Conservation (phyloP, 2,888 invertebrate genomes). For the Andricus quercusramuli region DNA sequence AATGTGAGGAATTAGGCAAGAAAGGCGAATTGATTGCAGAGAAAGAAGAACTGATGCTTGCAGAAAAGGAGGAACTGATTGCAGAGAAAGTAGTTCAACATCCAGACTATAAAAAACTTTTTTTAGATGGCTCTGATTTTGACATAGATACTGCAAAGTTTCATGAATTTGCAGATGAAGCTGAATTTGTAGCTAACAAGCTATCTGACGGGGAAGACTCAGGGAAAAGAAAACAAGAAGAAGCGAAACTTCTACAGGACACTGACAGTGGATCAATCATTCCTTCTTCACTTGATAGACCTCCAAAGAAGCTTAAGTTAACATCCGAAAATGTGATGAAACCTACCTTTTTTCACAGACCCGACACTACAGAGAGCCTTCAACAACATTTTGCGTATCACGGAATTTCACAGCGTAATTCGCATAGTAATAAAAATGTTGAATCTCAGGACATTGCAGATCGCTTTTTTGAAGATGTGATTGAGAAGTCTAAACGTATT, state of each 20-base stretch:
- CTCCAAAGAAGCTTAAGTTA: not conserved
- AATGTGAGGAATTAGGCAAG: not conserved
- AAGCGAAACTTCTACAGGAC: not conserved
- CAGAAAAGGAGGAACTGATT: not conserved
- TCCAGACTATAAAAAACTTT: not conserved
- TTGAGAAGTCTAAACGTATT: slow-evolving; percentile 17
- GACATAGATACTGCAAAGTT: slow-evolving; percentile 5
- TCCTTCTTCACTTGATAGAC: not conserved
- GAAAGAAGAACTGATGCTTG: not conserved
- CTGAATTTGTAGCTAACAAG: not conserved
- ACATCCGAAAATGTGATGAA: not conserved
- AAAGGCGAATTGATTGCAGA: not conserved
- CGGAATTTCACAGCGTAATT: not conserved
- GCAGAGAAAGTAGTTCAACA: not conserved
- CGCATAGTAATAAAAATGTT: not conserved
- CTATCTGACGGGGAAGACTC: not conserved
- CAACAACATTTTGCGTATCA: not conserved
- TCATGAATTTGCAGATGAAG: not conserved
- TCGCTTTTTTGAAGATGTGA: slow-evolving; percentile 22
- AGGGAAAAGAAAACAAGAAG: not conserved
- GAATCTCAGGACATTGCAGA: slow-evolving; percentile 1
- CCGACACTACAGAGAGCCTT: not conserved
- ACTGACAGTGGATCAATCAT: slow-evolving; percentile 11
- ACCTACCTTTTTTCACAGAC: not conserved
- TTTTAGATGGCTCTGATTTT: slow-evolving; percentile 9